These are phyloP conservation scores for Drosophila erecta DNA, from an alignment of 1,140 invertebrate species.

Conservation along the genomic window DNA sequence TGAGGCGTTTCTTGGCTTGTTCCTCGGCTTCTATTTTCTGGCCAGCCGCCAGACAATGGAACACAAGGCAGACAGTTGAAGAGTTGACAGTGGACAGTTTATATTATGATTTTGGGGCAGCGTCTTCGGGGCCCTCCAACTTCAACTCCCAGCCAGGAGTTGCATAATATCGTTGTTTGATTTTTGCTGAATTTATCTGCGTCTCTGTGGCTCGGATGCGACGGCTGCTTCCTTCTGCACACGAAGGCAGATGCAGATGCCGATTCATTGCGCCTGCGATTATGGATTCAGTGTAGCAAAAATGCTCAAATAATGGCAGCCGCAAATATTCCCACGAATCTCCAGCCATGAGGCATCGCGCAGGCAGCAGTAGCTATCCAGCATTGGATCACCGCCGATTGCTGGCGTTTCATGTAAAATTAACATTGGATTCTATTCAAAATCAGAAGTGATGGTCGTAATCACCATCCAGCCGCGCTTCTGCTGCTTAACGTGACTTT, in stretches of 20 bases:
- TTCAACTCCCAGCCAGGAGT: constrained; percentile 34
- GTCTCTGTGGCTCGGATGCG: constrained; percentile 6
- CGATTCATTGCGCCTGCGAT: constrained; percentile 71
- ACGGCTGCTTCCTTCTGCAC: constrained; percentile 37
- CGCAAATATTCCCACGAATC: constrained; percentile 76
- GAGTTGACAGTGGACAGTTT: constrained; percentile 80
- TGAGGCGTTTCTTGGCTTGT: constrained; percentile 46
- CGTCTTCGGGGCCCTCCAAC: constrained; percentile 26
- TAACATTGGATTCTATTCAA: constrained; percentile 74
- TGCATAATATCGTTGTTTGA: constrained; percentile 53
- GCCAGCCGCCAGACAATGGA: constrained; percentile 34
- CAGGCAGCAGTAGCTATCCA: constrained; percentile 40
- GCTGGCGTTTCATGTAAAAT: constrained; percentile 58
- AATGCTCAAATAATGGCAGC: constrained; percentile 75
- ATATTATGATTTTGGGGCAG: constrained; percentile 73
- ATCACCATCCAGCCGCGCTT: constrained; percentile 58
- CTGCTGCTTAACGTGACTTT: constrained; percentile 76
- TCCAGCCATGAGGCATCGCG: constrained; percentile 29
- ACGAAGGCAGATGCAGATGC: constrained; percentile 58
- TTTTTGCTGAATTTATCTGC: constrained; percentile 31
- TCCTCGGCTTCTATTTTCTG: constrained; percentile 49
- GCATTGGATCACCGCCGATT: constrained; percentile 47
- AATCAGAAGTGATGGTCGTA: constrained; percentile 70
- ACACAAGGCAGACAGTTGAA: constrained; percentile 53
- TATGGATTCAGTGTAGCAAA: constrained; percentile 65